Conservation (phyloP, 23 tunicate species). For the Styela plicata region DNA sequence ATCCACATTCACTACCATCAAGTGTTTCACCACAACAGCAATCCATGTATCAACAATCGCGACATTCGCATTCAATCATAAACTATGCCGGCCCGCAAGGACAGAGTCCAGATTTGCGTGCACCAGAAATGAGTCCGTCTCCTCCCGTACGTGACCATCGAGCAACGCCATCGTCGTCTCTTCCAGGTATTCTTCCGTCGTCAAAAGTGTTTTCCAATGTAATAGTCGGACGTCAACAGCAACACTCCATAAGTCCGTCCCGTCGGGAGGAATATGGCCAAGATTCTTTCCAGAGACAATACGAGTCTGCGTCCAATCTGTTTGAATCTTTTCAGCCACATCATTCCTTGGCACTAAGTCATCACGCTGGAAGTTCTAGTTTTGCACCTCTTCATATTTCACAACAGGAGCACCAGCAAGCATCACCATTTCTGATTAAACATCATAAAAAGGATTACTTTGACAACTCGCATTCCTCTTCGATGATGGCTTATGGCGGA, state of each 20-base stretch:
- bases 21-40: constrained; percentile 9
- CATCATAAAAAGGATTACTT: not conserved
- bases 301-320: not conserved
- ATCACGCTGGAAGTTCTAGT: constrained; percentile 1
- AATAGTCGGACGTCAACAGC: constrained; percentile 9
- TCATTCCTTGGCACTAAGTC: constrained; percentile 6
- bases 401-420: constrained; percentile 16
- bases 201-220: constrained; percentile 10
- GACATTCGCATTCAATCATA: constrained; percentile 24
- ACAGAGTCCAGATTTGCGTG: constrained; percentile 23
- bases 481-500: constrained; percentile 8
- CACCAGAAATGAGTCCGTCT: constrained; percentile 24
- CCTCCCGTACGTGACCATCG: constrained; percentile 33
- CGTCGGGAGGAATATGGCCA: not conserved
- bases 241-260: constrained; percentile 13
- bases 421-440: constrained; percentile 1
- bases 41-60: constrained; percentile 9
- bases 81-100: constrained; percentile 30
- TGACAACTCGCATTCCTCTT: not conserved
- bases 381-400: constrained; percentile 13
- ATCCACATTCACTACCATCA: constrained; percentile 16
- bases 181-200: constrained; percentile 5
- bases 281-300: constrained; percentile 18
- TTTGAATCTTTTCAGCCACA: constrained; percentile 11
- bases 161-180: constrained; percentile 24